Conservation (phyloP, 2,888 invertebrate genomes). For the Anarsia innoxiella region DNA sequence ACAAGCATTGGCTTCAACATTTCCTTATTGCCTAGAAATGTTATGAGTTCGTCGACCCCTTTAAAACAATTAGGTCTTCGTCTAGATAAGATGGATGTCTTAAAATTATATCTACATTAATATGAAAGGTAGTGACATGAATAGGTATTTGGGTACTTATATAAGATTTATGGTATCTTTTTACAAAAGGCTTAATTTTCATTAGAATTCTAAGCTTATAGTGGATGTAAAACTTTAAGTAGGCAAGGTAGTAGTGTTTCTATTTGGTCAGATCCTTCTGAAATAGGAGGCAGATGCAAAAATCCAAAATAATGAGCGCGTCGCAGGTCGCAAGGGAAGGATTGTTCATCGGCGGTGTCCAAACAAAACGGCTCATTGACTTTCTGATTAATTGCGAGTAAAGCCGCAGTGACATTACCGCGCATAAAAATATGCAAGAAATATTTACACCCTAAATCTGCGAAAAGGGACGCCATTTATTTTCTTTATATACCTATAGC, state of each 20-base stretch:
- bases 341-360: constrained; percentile 66
- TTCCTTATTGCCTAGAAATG: constrained; percentile 39
- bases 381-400: constrained; percentile 68
- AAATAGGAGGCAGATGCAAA: too few relatives aligned
- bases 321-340: constrained; percentile 55
- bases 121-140: too few relatives aligned
- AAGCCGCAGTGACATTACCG: constrained; percentile 61
- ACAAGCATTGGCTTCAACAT: constrained; percentile 42
- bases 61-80: constrained; percentile 2
- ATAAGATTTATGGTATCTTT: too few relatives aligned
- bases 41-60: constrained; percentile 46
- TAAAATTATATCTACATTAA: too few relatives aligned
- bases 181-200: too few relatives aligned
- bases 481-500: background rate
- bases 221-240: too few relatives aligned
- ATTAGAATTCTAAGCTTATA: too few relatives aligned
- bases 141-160: too few relatives aligned
- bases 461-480: background rate
- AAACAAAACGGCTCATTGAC: constrained; percentile 73
- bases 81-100: background rate
- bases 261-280: too few relatives aligned
- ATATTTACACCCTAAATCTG: constrained; percentile 13
- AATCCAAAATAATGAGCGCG: background rate
- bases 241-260: too few relatives aligned
- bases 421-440: constrained; percentile 41